Base-by-base conservation (phyloP, 2,888 invertebrate species). In the Cyclophora albipunctata region DNA sequence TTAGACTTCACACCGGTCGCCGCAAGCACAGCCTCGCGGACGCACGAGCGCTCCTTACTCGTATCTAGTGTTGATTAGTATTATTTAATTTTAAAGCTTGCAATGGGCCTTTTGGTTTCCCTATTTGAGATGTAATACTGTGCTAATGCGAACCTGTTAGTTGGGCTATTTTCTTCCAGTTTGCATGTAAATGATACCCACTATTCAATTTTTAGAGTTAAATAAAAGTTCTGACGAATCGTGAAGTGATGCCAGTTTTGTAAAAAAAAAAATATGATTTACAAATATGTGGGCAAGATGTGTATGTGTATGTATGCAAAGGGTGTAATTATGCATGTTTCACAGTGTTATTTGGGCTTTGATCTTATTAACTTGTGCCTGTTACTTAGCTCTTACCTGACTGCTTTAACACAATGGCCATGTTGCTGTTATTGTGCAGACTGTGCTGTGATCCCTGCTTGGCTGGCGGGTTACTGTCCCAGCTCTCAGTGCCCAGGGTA, bases 1-100 rank as follows among this genome's bases (percentile, higher is more conserved):
- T 92, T 93, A 33, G 96, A 94, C 66, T 95, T 94, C 53, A 98
- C 95, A 3, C 98, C 98, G 73, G 97, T 96, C 58, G 98, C 94
- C 1, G 94, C 93, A 68, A 95, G 94, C 46, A 98, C 91, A 6
- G 96, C 91, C 67, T 96, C 96, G 66, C 93, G 92, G 2, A 95
- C 92, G 54, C 78, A 81, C 3, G 69, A 61, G 20, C 78, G 75
- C 55, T 84, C 83, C 34, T 58, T 75, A 3, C 57, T 53, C 45
- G 67, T 66, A 45, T 77, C 84, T 78, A 45, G 40, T 45, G 43
- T 5, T 35, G 40, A 51, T 7, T 34, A 45, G 7, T n/a, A 42
- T 47, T 46, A 43, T 6, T 35, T 20, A 20, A 20, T 20, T 20
- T 20, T 20, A 20, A 20, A 20, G 20, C 20, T 20, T 20, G 20